Evolutionary conservation across 2,797 vertebrate species (phyloP).

Genomic region (Dipus sagitta): DNA sequence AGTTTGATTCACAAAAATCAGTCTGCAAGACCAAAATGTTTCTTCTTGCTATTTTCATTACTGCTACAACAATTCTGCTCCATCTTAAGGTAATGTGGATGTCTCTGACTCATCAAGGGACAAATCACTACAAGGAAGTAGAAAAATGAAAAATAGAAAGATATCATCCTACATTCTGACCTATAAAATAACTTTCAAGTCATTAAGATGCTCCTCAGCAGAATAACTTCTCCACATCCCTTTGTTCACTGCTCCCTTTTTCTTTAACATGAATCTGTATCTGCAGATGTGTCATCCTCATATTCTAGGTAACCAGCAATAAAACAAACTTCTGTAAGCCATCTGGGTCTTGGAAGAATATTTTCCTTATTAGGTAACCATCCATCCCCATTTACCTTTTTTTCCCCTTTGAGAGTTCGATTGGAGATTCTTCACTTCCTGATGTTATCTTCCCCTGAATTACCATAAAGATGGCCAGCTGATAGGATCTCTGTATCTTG

Average conservation of each 20-base stretch:
- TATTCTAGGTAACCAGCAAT: neutral
- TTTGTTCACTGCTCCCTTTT: neutral
- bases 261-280: neutral
- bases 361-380: neutral
- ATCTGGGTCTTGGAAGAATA: neutral
- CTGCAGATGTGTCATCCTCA: neutral
- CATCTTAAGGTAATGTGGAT: neutral
- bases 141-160: neutral
- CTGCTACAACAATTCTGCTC: constrained; percentile 17
- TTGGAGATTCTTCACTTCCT: neutral
- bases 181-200: no score
- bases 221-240: no score
- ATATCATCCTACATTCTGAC: no score
- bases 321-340: neutral
- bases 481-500: neutral
- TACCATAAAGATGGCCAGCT: neutral
- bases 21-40: neutral
- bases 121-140: neutral
- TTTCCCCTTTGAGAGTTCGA: neutral
- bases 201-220: neutral
- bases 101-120: constrained; percentile 34
- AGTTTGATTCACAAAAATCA: constrained; percentile 49
- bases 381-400: neutral
- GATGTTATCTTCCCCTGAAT: neutral
- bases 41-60: constrained; percentile 55